Evolutionary conservation across 1,140 invertebrate species (phyloP), one percentile per base, ranked within the genome.

Genomic region (Ceratina japonica): DNA sequence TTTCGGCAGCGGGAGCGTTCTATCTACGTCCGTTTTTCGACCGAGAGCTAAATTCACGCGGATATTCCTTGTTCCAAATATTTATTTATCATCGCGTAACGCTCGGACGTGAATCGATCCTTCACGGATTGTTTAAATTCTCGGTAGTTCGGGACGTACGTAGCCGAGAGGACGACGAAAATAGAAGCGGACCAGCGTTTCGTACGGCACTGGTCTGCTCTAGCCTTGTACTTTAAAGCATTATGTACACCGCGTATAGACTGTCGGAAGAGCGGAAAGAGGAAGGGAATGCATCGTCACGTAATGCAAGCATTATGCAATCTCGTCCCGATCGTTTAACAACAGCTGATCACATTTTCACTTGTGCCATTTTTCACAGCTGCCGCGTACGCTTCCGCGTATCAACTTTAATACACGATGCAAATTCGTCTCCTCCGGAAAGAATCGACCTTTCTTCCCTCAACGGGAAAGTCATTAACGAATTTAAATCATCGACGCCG

Each of bases 341-440:
- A 87, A 81, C 84, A 87, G 84, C 77, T 87, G 86, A 86, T 87
- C 73, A 56, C 51, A 27, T n/a, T 66, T 78, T 77, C 51, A 70
- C 75, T 56, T 22, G 16, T 20, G 7, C 13, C 27, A 58, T 69
- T 24, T 76, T 76, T 58, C 56, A 7, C 63, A 44, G 18, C 31
- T 18, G 49, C 16, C 44, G 8, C 18, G 16, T 27, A 13, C 20
- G 13, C 18, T 18, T 24, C 24, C 18, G 0, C 12, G 7, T 7
- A 13, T 24, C 20, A 5, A 20, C 20, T 15, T 18, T 5, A 0
- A 3, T 0, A 5, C 3, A 51, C 5, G 20, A n/a, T 24, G 10
- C 10, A n/a, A n/a, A 52, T 54, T 54, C 51, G 3, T 54, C 13
- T 54, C 12, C 51, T 54, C n/a, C n/a, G n/a, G n/a, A n/a, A 18